A percentile compares a stretch with the other conserved stretches of the same genome.
phyloP scores from a whole-genome alignment of 2,113 vertebrate genomes.

The Cavia aperea region DNA sequence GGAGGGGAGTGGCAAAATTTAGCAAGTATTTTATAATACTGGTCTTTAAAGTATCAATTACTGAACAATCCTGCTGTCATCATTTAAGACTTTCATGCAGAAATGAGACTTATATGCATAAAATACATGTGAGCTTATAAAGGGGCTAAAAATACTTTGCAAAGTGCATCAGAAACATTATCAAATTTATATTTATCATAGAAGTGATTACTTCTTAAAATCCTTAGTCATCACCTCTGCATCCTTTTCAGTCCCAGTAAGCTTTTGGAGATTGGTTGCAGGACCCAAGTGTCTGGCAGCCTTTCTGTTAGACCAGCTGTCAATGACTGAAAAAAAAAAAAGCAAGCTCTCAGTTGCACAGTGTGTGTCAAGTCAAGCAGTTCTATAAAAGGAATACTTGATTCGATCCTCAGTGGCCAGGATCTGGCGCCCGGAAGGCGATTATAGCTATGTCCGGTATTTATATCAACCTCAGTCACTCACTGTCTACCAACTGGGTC shows the following conservation, averaged over 20 bases:
- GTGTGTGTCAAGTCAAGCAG: background rate
- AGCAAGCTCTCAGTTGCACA: conserved; percentile 10
- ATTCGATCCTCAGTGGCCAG: conserved; percentile 39
- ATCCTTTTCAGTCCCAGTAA: background rate
- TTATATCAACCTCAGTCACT: conserved; percentile 53
- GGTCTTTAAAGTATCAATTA: background rate
- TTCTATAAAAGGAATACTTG: conserved; percentile 58
- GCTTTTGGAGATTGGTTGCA: conserved; percentile 42
- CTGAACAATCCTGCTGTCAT: background rate
- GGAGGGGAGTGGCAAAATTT: background rate
- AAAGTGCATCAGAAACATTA: background rate
- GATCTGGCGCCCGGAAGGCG: conserved; percentile 46
- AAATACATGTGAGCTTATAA: background rate
- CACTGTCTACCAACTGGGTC: conserved; percentile 45
- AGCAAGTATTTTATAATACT: background rate
- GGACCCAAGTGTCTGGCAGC: conserved; percentile 24
- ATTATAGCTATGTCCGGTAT: conserved; percentile 45
- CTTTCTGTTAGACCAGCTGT: conserved; percentile 57
- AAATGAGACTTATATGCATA: conserved; percentile 23
- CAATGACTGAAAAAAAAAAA: conserved; percentile 60
- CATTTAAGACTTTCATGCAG: background rate
- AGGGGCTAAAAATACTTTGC: background rate
- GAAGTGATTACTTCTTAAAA: conserved; percentile 25
- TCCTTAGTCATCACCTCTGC: background rate
- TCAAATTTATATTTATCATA: conserved; percentile 13